A percentile compares a stretch with the other conserved stretches of the same genome.
phyloP scores from a whole-genome alignment of 2,797 vertebrate species.

The Danio albolineatus region DNA sequence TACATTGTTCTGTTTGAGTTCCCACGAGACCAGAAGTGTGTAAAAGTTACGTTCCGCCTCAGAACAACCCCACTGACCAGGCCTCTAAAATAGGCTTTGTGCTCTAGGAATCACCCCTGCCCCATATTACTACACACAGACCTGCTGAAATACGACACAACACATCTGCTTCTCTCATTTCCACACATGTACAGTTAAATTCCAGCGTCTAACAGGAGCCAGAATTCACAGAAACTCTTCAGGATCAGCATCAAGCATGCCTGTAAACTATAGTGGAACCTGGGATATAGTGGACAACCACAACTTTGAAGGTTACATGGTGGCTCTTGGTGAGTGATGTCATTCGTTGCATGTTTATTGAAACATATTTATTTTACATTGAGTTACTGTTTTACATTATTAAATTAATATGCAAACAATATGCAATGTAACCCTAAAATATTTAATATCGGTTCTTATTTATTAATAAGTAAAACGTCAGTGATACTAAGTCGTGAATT shows the following conservation, averaged over 20 bases:
- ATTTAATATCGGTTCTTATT: too few relatives aligned
- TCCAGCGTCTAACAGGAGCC: conserved; percentile 6
- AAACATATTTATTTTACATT: too few relatives aligned
- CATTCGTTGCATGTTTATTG: background rate
- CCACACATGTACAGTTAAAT: conserved; percentile 19
- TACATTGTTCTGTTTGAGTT: conserved; percentile 9
- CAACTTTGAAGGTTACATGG: conserved; percentile 87
- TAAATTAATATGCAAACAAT: too few relatives aligned
- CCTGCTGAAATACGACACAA: conserved; percentile 44
- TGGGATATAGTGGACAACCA: conserved; percentile 86
- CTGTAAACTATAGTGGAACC: conserved; percentile 83
- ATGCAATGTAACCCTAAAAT: too few relatives aligned
- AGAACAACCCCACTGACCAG: conserved; percentile 36
- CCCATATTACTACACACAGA: conserved; percentile 68
- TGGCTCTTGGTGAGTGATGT: conserved; percentile 80
- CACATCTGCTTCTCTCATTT: conserved; percentile 40
- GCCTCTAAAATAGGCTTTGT: conserved; percentile 57
- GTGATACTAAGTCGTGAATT: background rate
- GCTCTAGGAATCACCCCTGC: conserved; percentile 63
- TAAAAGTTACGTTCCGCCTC: conserved; percentile 55
- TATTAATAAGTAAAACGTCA: background rate
- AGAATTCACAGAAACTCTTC: conserved; percentile 11
- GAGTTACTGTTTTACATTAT: too few relatives aligned
- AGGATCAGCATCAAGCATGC: conserved; percentile 72
- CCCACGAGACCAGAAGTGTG: conserved; percentile 53